Evolutionary conservation across 2,797 vertebrate species (phyloP).

Genomic region (Chloroceryle inda): DNA sequence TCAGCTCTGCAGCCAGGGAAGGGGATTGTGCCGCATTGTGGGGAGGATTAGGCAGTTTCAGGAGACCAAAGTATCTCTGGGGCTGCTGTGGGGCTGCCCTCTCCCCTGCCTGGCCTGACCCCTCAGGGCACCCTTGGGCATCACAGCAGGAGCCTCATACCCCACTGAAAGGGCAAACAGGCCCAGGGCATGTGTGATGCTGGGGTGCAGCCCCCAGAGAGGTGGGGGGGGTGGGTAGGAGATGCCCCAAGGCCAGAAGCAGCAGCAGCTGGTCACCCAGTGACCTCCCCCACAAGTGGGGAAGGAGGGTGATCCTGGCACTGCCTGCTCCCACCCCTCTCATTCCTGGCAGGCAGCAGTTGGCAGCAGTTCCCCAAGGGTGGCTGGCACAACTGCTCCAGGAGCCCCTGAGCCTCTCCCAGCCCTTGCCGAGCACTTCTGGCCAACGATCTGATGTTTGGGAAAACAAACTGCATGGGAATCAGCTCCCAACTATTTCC

Average conservation of each 20-base stretch:
- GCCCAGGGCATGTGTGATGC: rapidly evolving
- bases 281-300: neutral
- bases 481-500: constrained; percentile 68
- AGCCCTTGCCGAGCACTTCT: neutral
- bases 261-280: neutral
- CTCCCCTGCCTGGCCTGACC: neutral
- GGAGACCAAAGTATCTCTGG: neutral
- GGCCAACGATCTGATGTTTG: neutral
- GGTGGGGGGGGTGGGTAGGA: rapidly evolving
- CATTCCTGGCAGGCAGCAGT: neutral
- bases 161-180: rapidly evolving
- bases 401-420: neutral
- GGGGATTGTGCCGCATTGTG: constrained; percentile 58
- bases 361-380: rapidly evolving
- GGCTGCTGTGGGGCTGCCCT: neutral
- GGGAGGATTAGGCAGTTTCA: constrained; percentile 53
- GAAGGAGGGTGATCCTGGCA: neutral
- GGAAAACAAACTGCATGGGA: constrained; percentile 56
- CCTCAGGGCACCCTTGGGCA: rapidly evolving
- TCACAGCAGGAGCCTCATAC: rapidly evolving
- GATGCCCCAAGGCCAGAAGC: neutral
- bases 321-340: neutral
- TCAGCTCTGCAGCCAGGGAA: constrained; percentile 27
- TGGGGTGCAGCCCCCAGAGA: neutral
- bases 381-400: neutral